Percentiles rank a stretch among this genome's conserved stretches.
phyloP scores from a whole-genome alignment of 35 echinoderm and acorn worm genomes.

The Acanthaster planci region DNA sequence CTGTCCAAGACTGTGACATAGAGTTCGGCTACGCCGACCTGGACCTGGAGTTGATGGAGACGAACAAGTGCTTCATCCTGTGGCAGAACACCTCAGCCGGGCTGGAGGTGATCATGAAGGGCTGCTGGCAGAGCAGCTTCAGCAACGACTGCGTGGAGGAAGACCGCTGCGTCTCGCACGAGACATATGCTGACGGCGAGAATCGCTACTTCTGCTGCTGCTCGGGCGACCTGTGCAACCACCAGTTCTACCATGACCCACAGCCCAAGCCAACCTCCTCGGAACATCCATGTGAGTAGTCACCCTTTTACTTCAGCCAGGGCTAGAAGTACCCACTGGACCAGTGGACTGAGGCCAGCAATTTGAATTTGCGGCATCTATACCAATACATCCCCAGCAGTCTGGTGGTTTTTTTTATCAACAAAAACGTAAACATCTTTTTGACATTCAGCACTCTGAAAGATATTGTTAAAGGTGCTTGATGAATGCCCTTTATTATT shows the following conservation, averaged over 20 bases:
- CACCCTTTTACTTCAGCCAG: not conserved
- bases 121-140: constrained; percentile 48
- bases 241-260: constrained; percentile 53
- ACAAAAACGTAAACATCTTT: too few relatives aligned
- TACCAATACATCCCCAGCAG: not conserved
- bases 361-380: not conserved
- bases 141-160: constrained; percentile 35
- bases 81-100: not conserved
- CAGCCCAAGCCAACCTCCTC: constrained; percentile 37
- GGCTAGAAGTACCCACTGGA: not conserved
- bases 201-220: constrained; percentile 80
- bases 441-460: too few relatives aligned
- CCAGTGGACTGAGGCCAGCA: not conserved
- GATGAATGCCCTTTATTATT: too few relatives aligned
- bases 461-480: too few relatives aligned
- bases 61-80: not conserved
- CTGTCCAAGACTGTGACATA: not conserved
- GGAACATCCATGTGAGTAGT: constrained; percentile 4
- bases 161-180: constrained; percentile 38
- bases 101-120: constrained; percentile 46
- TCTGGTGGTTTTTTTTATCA: too few relatives aligned
- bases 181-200: constrained; percentile 13
- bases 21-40: not conserved
- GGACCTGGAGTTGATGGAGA: not conserved
- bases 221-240: constrained; percentile 68